These are phyloP conservation scores for Oreochromis grahami DNA, from an alignment of 2,797 vertebrate species.

Conservation along the genomic window DNA sequence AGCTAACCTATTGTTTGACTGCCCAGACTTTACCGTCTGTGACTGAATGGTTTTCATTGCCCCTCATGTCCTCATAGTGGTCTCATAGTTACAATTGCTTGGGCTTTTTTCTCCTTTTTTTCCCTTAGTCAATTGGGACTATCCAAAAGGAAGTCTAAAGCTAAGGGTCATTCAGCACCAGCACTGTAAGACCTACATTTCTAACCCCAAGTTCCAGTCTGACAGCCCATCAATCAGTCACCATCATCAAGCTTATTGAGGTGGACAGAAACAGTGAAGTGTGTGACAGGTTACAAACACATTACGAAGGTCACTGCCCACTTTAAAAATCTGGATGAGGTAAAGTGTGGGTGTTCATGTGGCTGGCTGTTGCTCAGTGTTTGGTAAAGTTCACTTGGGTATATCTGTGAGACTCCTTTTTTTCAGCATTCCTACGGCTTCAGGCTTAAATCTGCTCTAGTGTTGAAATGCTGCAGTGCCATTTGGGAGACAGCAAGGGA, in stretches of 20 bases:
- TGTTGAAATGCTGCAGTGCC: not conserved
- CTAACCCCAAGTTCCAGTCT: not conserved
- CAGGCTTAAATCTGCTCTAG: constrained; percentile 11
- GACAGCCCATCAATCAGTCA: not conserved
- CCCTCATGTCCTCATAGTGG: not conserved
- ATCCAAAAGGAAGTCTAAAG: not conserved
- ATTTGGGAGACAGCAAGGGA: constrained; percentile 27
- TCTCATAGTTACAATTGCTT: not conserved
- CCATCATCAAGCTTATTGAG: not conserved
- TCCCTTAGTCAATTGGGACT: not conserved
- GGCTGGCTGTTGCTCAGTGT: not conserved
- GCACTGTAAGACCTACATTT: not conserved
- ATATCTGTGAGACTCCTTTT: constrained; percentile 1
- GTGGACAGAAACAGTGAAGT: not conserved
- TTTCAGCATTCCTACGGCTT: constrained; percentile 3
- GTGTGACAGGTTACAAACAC: not conserved
- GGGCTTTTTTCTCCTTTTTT: not conserved
- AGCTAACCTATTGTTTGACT: not conserved
- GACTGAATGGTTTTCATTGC: not conserved
- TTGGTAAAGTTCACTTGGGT: not conserved
- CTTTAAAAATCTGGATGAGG: not conserved
- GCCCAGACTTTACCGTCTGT: not conserved
- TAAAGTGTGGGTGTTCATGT: not conserved
- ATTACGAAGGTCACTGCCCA: not conserved
- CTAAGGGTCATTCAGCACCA: not conserved